Base-by-base conservation (phyloP, 2,797 vertebrate genomes). In the Echiichthys vipera region DNA sequence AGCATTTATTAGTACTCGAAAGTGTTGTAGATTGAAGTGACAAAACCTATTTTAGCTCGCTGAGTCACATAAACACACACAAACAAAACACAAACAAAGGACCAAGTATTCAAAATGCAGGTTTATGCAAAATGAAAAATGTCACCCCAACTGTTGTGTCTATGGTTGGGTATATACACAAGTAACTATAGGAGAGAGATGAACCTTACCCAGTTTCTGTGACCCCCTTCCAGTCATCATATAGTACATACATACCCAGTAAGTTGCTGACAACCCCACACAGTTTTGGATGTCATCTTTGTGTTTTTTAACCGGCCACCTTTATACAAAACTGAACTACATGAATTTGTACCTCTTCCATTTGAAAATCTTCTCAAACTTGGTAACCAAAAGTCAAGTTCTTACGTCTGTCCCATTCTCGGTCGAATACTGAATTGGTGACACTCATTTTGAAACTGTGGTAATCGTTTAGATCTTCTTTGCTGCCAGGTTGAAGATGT, bases 81-180 rank as follows among this genome's bases (percentile, higher is more conserved):
- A 68, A 62, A n/a, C n/a, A n/a, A n/a, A n/a, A n/a, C n/a, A n/a
- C n/a, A 71, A 57, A 62, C 59, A 65, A 40, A 71, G 37, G 53
- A 36, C 57, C 30, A 34, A 3, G 42, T 50, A 51, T 37, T 65
- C 58, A 74, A 71, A 80, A 74, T 74, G 66, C 37, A 39, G 67
- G 49, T 56, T 59, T n/a, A 39, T 54, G 29, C 22, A 63, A 71
- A 67, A 40, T 64, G 53, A 47, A 58, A 68, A 58, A 68, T 67
- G 65, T 61, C 36, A 37, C 29, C 20, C 25, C 17, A 18, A 18
- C 17, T 47, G 53, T 45, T 32, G 11, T 22, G 17, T 53, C 0
- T 30, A 7, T 30, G 29, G 29, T n/a, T n/a, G 5, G 29, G 29
- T 36, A 29, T 36, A 4, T 18, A 37, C 27, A 17, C 22, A 30